Evolutionary conservation across 1,140 invertebrate genomes (phyloP), one percentile per base, ranked within the genome.

Genomic region (Amyelois transitella): DNA sequence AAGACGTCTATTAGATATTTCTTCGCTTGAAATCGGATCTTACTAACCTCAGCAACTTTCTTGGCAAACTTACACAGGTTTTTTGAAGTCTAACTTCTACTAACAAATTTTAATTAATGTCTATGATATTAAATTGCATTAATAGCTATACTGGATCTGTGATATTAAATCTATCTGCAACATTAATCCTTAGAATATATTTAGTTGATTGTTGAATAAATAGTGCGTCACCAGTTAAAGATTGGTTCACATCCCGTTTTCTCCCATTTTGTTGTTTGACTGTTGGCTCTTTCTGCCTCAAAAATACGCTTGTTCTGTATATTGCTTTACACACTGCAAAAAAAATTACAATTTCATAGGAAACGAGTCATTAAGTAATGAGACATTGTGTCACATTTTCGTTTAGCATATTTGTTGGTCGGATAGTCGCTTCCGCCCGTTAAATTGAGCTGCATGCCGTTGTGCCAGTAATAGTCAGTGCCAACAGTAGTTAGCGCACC

Each of bases 361-460:
- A 38, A 38, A 38, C 32, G n/a, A 14, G 12, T 12, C 10, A 32
- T 32, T 6, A 4, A 38, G 1, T 14, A 38, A 1, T 21, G 12
- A 21, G 45, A 48, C 19, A 48, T 48, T 48, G 45, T 21, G 45
- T 48, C 19, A 48, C 45, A 48, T 48, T 48, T 48, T 48, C 4
- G 45, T 22, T 48, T 48, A 21, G 12, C 45, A 14, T 21, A 21
- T 48, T 48, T 48, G 20, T 21, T 18, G 45, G 45, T 21, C 18
- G 19, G 12, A 48, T 21, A 4, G n/a, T 12, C 18, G 45, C 20
- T 48, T 48, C 45, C 45, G 45, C 5, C 8, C 2, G 7, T 22
- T 48, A 22, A 48, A 48, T 48, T 48, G 45, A 48, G 19, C 45
- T 48, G 12, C 21, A n/a, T 12, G 20, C 45, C 45, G 45, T 20